Evolutionary conservation across 2,888 invertebrate genomes (phyloP).

Genomic region (Mactromeris polynyma): DNA sequence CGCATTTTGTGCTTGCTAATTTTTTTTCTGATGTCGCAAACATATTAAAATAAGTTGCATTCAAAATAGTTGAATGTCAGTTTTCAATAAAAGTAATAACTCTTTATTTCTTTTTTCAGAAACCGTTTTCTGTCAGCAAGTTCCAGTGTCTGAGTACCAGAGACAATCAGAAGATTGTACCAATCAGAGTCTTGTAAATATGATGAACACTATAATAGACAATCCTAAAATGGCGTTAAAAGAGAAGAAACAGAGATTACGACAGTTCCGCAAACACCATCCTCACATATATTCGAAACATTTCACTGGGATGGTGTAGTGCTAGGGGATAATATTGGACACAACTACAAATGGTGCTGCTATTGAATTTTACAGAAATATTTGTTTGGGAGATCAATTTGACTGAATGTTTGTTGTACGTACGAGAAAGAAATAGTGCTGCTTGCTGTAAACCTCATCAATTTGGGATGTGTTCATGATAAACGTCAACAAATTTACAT

Average conservation of each 20-base stretch:
- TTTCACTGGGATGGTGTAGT: constrained; percentile 81
- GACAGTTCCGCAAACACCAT: constrained; percentile 85
- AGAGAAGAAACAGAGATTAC: constrained; percentile 85
- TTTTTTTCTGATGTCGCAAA: too few species aligned
- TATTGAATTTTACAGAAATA: neutral
- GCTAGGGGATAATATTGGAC: neutral
- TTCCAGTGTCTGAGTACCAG: constrained; percentile 78
- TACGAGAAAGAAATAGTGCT: neutral
- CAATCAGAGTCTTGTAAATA: constrained; percentile 78
- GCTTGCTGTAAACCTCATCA: neutral
- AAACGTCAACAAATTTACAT: neutral
- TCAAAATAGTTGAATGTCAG: too few species aligned
- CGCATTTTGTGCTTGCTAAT: too few species aligned
- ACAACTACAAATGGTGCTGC: constrained; percentile 23
- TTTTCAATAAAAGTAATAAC: too few species aligned
- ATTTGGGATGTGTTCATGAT: neutral
- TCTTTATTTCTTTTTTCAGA: constrained; percentile 77
- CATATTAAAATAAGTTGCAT: too few species aligned
- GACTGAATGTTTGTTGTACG: neutral
- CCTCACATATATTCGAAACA: constrained; percentile 82
- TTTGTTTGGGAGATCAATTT: neutral
- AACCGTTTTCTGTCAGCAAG: constrained; percentile 79
- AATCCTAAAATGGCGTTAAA: constrained; percentile 84
- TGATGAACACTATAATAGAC: constrained; percentile 86
- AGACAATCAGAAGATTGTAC: constrained; percentile 81